Evolutionary conservation across 2,113 vertebrate species (phyloP).

Genomic region (Erythrocercus mccallii): DNA sequence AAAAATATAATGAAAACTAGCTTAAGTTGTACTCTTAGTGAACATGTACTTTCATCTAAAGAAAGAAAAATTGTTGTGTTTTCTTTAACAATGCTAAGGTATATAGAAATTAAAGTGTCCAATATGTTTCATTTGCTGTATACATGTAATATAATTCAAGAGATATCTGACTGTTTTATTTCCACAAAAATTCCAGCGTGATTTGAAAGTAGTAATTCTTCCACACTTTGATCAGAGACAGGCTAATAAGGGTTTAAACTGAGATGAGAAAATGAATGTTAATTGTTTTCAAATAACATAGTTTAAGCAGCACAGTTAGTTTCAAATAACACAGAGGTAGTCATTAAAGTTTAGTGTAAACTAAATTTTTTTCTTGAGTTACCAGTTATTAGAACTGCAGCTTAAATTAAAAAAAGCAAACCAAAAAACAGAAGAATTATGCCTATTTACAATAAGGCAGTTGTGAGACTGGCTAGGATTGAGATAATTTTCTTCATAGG

Average conservation of each 20-base stretch:
- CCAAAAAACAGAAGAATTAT: neutral
- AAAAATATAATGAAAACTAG: neutral
- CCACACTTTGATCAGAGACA: neutral
- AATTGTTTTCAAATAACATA: neutral
- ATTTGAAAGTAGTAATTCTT: neutral
- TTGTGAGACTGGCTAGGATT: neutral
- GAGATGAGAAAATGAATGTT: neutral
- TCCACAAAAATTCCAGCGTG: neutral
- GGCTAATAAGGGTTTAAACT: neutral
- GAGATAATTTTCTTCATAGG: neutral
- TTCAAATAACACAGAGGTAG: neutral
- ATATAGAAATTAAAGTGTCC: neutral
- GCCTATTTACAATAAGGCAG: neutral
- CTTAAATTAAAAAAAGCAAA: neutral
- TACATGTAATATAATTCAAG: neutral
- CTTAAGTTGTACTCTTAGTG: neutral
- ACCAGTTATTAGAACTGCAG: neutral
- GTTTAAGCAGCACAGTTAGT: neutral
- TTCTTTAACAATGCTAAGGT: neutral
- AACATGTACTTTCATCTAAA: neutral
- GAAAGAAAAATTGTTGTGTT: neutral
- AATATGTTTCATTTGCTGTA: neutral
- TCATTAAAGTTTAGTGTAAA: neutral
- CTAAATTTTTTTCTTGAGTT: neutral
- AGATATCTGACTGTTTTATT: neutral